Base-by-base conservation (phyloP, 1,140 invertebrate genomes). In the Panulirus ornatus region DNA sequence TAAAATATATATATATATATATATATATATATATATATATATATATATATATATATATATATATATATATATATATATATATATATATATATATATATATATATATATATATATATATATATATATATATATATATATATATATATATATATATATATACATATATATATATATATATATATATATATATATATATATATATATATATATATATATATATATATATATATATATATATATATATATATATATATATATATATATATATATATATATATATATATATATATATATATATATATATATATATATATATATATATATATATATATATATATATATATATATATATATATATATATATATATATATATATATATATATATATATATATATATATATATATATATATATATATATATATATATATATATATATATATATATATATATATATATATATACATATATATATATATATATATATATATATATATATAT, bases 301-400 rank as follows among this genome's bases (percentile, higher is more conserved):
- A 75, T 75, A 75, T 75, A 75, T 75, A 75, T 75, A 75, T 75
- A 75, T 75, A 75, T 73, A 73, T 73, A 73, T 73, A 73, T 73
- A 73, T 73, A 73, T 73, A 73, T 73, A 73, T 73, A 73, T 73
- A 73, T 73, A 73, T n/a, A 40, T 16, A 40, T 40, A 40, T 5
- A 78, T 40, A 78, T 6, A 78, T 30, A 30, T 11, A 71, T 71
- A 34, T 9, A n/a, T 19, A n/a, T 19, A 71, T 34, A 9, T 11
- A n/a, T 27, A 16, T 19, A 19, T 73, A n/a, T 34, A 73, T n/a
- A 11, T n/a, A 19, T n/a, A 8, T 19, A 34, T 11, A 9, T 14
- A 14, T 30, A 36, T 19, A 30, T 8, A 40, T 78, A 78, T 40
- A 40, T 78, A 19, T 14, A 16, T 27, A 78, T 78, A 36, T 8